Evolutionary conservation across 2,888 invertebrate species (phyloP).

Genomic region (Helleia helle): DNA sequence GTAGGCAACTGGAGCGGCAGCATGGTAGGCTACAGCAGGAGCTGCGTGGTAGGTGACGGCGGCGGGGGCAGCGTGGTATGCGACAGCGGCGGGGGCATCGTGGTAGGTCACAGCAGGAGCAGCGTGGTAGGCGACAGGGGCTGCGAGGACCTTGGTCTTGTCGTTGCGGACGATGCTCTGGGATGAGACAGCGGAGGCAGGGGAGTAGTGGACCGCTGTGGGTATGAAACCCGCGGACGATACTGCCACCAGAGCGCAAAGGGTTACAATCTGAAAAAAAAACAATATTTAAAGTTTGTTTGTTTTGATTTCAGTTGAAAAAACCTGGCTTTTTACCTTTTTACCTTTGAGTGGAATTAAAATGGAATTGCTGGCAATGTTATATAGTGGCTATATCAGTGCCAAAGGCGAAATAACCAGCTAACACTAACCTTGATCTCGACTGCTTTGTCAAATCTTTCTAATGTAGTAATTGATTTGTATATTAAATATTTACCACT

Average conservation of each 20-base stretch:
- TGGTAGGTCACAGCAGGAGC: too few species aligned
- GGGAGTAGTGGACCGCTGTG: constrained; percentile 43
- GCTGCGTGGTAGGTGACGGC: constrained; percentile 34
- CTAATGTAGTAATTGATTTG: too few species aligned
- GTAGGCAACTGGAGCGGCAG: constrained; percentile 25
- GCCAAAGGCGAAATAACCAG: constrained; percentile 18
- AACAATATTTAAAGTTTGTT: too few species aligned
- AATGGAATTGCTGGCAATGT: too few species aligned
- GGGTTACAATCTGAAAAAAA: constrained; percentile 10
- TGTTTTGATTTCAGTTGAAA: too few species aligned
- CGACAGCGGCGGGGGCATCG: constrained; percentile 41
- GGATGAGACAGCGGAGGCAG: constrained; percentile 41
- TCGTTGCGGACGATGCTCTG: constrained; percentile 45
- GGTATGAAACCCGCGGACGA: constrained; percentile 33
- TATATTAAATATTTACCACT: too few species aligned
- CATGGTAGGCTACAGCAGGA: constrained; percentile 23
- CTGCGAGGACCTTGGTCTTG: constrained; percentile 32
- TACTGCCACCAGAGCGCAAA: constrained; percentile 30
- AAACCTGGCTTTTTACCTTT: too few species aligned
- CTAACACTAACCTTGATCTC: constrained; percentile 17
- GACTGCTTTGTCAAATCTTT: constrained; percentile 17
- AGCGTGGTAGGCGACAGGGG: constrained; percentile 27
- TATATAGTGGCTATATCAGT: constrained; percentile 16
- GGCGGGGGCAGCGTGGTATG: constrained; percentile 42
- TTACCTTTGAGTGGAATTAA: constrained; percentile 52